Base-by-base conservation (phyloP, 2,113 vertebrate genomes). In the Ctenomys sociabilis region DNA sequence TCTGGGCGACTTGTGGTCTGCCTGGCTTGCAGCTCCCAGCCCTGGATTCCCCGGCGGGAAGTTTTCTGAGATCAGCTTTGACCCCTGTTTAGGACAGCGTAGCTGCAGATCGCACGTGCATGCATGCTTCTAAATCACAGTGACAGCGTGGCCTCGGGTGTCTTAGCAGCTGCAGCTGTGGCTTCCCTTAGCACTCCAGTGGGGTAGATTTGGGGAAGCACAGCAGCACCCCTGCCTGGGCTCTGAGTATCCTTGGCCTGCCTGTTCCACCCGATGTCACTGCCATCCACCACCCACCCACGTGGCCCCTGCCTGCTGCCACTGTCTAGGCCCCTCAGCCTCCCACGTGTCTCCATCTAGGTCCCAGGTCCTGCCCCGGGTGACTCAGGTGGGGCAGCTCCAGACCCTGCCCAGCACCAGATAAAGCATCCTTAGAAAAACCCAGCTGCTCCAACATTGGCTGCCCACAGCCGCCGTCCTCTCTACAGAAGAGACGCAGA, bases 361-460 rank as follows among this genome's bases (percentile, higher is more conserved):
- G 5, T 9, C 49, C 87, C 80, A 70, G 10, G 43, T 68, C 77
- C 52, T 91, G n/a, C 45, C 64, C 35, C 4, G 40, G 59, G 77
- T 83, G 85, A 85, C 85, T 85, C 81, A 28, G 77, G 63, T n/a
- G 77, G 84, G 59, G 24, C 57, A 9, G 28, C 83, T 43, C 26
- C 4, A 24, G 2, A 2, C 7, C 32, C 54, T 91, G 82, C 72
- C 75, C 21, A 4, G 43, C 52, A 57, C 78, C 86, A 64, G 19
- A 12, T 30, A 54, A 57, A 92, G 84, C 10, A 0, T 1, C 13
- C 64, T 35, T 0, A 0, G 49, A 40, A 87, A 26, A 19, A 26
- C 26, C 54, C 1, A 2, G 1, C 11, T 12, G 7, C 49, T 64
- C 4, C 2, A 0, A 5, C 0, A 19, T 10, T 1, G 17, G 37